Conservation (phyloP, 92 coral and sea anemone species). For the Umimayanthus chanpuru region DNA sequence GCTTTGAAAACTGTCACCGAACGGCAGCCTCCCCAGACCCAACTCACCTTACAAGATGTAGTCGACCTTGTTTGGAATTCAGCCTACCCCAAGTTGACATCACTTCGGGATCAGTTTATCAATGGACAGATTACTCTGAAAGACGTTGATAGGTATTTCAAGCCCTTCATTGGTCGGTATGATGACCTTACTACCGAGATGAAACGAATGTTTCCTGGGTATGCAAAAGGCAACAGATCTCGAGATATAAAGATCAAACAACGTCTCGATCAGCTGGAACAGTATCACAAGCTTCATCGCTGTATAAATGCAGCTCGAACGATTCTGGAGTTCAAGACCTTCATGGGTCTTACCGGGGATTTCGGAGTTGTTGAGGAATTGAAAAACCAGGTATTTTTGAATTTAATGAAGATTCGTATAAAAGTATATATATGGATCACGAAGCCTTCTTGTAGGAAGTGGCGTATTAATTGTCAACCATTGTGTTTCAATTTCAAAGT, state of each 20-base stretch:
- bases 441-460: no score
- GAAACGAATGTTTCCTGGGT: neutral
- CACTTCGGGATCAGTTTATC: constrained; percentile 41
- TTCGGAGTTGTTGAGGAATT: constrained; percentile 68
- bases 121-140: constrained; percentile 47
- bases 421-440: no score
- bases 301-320: constrained; percentile 64
- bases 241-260: neutral
- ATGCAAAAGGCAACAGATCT: neutral
- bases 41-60: constrained; percentile 54
- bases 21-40: constrained; percentile 13
- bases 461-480: no score
- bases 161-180: constrained; percentile 7
- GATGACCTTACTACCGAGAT: constrained; percentile 20
- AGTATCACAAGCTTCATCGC: constrained; percentile 48
- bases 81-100: constrained; percentile 7
- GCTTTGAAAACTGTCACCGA: constrained; percentile 20
- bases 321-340: constrained; percentile 43
- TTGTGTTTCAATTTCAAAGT: no score
- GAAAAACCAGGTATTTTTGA: constrained; percentile 72
- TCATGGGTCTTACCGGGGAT: constrained; percentile 60
- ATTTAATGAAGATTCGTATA: neutral
- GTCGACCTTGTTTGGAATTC: constrained; percentile 56
- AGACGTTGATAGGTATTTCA: constrained; percentile 25
- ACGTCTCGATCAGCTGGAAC: constrained; percentile 37